Base-by-base conservation (phyloP, 1,140 invertebrate species). In the Tribolium castaneum region DNA sequence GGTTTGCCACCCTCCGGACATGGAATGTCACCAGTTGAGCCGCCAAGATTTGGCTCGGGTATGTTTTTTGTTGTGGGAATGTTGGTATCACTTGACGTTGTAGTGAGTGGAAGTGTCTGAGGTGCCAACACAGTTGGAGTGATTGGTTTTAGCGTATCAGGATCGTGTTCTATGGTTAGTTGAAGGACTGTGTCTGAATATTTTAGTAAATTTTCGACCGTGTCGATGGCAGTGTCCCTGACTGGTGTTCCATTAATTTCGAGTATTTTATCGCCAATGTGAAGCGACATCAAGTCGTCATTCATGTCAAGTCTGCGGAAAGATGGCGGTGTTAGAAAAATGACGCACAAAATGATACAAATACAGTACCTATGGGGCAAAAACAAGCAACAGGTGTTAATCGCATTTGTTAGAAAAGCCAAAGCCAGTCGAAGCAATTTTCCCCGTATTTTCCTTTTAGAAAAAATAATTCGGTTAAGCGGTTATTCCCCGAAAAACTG, bases 231-330 rank as follows among this genome's bases (percentile, higher is more conserved):
- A 74, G 93, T 91, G 84, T 95, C 94, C 84, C 92, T 93, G 0
- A 97, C 93, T 2, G 95, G 94, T 0, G 94, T 92, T 0, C 96
- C 96, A 89, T 98, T 97, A 10, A 98, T 94, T 90, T 98, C 96
- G 59, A 98, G 88, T 76, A 98, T 97, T 85, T 92, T 90, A 87
- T 98, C 96, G 13, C 96, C 96, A 81, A 98, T 94, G 85, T 96
- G 95, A 39, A 97, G 88, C 9, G 94, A 93, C 89, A 96, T 93
- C 13, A 96, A 87, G 81, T 95, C 94, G 82, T 92, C 92, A 80
- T 93, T 94, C 70, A 94, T 90, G 83, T 96, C 94, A 80, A 97
- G 90, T 84, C 96, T 97, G 74, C 51, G n/a, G n/a, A 83, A 80
- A n/a, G 12, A 79, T 62, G 25, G 5, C 50, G 25, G 16, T 16